Evolutionary conservation across 2,113 vertebrate species (phyloP).

Genomic region (Salvelinus namaycush): DNA sequence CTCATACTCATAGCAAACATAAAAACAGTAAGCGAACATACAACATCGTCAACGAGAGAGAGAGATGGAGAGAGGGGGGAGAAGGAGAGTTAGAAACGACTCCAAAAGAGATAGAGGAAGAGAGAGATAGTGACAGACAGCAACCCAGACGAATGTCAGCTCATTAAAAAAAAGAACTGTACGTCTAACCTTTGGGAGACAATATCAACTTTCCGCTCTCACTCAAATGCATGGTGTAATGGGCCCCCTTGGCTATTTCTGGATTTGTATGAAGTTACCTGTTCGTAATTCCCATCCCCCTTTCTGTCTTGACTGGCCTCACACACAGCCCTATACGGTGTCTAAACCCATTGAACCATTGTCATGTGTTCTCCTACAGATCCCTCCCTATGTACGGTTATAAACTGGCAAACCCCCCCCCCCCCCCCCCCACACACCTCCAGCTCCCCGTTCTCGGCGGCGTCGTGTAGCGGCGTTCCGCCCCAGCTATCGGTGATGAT

Average conservation of each 20-base stretch:
- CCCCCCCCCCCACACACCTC: conserved; percentile 74
- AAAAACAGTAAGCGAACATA: too few species aligned
- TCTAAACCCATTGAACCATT: too few species aligned
- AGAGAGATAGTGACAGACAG: neutral
- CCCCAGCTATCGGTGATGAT: conserved; percentile 88
- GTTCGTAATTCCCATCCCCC: neutral
- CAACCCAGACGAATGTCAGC: neutral
- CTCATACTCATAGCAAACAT: too few species aligned
- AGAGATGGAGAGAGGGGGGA: neutral
- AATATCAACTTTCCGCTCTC: neutral
- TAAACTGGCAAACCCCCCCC: neutral
- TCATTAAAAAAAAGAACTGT: neutral
- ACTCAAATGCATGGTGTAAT: too few species aligned
- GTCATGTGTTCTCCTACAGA: too few species aligned
- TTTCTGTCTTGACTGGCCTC: neutral
- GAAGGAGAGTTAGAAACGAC: neutral
- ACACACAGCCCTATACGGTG: neutral
- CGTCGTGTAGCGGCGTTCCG: conserved; percentile 90
- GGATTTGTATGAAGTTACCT: neutral
- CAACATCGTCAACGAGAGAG: neutral
- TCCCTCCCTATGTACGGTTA: too few species aligned
- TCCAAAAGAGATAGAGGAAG: neutral
- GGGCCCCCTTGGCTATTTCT: neutral
- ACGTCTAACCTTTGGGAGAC: neutral
- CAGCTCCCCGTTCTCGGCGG: conserved; percentile 93